Percentiles rank a stretch among this genome's conserved stretches.
Evolutionary conservation across 2,797 vertebrate species (phyloP).

Genomic region (Chlorospingus flavigularis): DNA sequence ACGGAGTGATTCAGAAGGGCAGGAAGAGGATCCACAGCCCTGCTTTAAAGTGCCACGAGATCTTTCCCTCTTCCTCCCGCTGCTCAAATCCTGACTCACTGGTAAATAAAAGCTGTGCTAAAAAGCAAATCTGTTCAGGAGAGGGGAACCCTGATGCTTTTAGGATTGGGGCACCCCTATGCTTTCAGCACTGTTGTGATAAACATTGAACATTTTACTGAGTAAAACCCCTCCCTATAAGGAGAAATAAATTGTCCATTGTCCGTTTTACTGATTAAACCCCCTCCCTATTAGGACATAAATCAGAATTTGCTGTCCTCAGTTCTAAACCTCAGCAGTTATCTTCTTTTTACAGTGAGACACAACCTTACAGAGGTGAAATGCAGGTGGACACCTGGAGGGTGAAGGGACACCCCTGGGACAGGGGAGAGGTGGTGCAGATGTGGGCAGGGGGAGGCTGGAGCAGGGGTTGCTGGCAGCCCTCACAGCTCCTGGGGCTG

Average conservation of each 20-base stretch:
- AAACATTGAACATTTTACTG: neutral
- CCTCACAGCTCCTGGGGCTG: neutral
- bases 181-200: neutral
- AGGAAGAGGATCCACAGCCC: neutral
- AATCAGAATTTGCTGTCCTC: neutral
- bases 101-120: neutral
- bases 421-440: fast-evolving
- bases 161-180: neutral
- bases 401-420: neutral
- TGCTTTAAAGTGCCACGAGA: neutral
- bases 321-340: neutral
- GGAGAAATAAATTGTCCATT: too few species aligned
- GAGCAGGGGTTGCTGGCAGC: neutral
- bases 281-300: fast-evolving
- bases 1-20: neutral
- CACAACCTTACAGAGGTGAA: neutral
- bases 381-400: neutral
- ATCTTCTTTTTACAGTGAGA: neutral
- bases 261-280: neutral
- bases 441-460: neutral
- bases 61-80: neutral
- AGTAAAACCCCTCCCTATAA: fast-evolving
- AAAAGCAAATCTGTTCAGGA: neutral
- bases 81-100: neutral
- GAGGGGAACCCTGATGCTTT: neutral